phyloP scores from a whole-genome alignment of 2,888 invertebrate genomes.

The Chymomyza amoena region DNA sequence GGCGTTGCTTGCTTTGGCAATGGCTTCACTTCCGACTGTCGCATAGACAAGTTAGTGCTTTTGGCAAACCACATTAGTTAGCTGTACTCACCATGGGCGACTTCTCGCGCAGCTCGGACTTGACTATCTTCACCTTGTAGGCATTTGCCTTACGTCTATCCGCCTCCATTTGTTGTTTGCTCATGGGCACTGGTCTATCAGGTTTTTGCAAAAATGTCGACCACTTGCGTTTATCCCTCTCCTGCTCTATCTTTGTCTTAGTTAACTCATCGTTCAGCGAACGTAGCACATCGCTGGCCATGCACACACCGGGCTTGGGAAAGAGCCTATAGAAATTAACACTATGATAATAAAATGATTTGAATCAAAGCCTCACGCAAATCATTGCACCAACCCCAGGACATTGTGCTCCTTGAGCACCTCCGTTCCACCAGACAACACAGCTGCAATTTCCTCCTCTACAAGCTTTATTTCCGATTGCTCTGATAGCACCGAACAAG shows the following conservation, averaged over 20 bases:
- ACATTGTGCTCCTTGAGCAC: constrained; percentile 84
- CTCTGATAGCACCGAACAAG: constrained; percentile 72
- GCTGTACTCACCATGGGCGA: constrained; percentile 61
- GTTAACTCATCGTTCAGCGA: constrained; percentile 81
- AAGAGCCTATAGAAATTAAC: constrained; percentile 86
- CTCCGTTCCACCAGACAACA: constrained; percentile 85
- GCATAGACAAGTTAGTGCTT: constrained; percentile 37
- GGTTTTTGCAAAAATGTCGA: constrained; percentile 89
- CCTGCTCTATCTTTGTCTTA: constrained; percentile 80
- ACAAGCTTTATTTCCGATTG: constrained; percentile 79
- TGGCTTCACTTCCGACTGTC: constrained; percentile 59
- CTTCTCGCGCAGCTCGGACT: constrained; percentile 76
- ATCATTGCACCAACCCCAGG: constrained; percentile 73
- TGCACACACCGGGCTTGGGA: constrained; percentile 83
- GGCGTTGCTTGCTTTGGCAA: constrained; percentile 40
- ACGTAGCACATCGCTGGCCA: constrained; percentile 85
- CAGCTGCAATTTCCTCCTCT: constrained; percentile 84
- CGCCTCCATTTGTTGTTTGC: constrained; percentile 73
- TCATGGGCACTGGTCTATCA: constrained; percentile 83
- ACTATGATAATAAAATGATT: constrained; percentile 58
- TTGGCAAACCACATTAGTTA: constrained; percentile 15
- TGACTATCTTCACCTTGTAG: constrained; percentile 82
- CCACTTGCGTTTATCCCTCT: constrained; percentile 82
- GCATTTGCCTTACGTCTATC: constrained; percentile 75
- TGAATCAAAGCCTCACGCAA: not conserved